Base-by-base conservation (phyloP, 2,797 vertebrate species). In the Pseudochirops corinnae region DNA sequence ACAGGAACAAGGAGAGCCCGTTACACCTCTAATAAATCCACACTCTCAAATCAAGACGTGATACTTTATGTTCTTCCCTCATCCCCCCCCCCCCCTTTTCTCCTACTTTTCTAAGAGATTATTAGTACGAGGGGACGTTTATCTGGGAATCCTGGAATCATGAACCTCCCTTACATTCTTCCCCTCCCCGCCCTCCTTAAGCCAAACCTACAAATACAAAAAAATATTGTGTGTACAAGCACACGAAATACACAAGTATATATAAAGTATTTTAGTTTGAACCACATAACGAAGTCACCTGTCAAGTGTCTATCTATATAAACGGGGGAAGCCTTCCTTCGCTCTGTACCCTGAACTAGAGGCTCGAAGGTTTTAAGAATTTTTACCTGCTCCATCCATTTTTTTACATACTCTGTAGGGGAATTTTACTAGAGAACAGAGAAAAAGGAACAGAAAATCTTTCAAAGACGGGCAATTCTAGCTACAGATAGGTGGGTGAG, bases 1-100 rank as follows among this genome's bases (percentile, higher is more conserved):
- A 96, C 92, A 98, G 97, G 95, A 97, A 98, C 94, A 98, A 98
- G 97, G 97, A 98, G 95, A 98, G 97, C 96, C 87, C 91, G 98
- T 99, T 99, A 99, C 0, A 55, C 52, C 55, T 29, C 4, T 1
- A 52, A 90, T 67, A 95, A 96, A 97, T 56, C 56, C 95, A 93
- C 92, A 95, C 18, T 33, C 87, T 93, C 55, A 28, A 14, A 91
- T 53, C 90, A 90, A 90, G 90, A 55, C 52, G 0, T 55, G 31
- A 29, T 55, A 14, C 18, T 29, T 29, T 55, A 53, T 33, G 46
- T 90, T 56, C 56, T 56, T 90, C 52, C 50, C 50, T 55, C 24
- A 10, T 91, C 93, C 0, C 57, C 1, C 28, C 94, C 46, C 67
- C 93, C 0, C 1, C 28, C 94, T 53, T 87, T 1, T 1, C 14